phyloP scores from a whole-genome alignment of 2,888 invertebrate species.

The Brassicogethes aeneus region DNA sequence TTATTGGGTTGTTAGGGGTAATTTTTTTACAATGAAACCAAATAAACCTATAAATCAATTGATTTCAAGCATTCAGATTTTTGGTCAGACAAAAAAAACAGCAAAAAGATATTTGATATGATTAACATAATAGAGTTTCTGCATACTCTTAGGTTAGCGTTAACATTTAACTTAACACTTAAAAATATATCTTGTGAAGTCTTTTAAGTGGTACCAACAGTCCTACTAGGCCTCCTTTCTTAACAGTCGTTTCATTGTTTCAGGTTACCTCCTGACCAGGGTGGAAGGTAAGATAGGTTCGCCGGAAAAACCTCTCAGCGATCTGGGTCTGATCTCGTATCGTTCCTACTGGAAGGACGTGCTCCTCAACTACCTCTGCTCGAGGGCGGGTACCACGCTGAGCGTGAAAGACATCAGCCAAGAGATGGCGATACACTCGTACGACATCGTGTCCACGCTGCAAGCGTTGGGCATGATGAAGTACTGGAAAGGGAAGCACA shows the following conservation, averaged over 20 bases:
- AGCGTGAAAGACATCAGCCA: constrained; percentile 85
- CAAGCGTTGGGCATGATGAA: constrained; percentile 96
- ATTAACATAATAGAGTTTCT: too few relatives aligned
- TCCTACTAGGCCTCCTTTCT: too few relatives aligned
- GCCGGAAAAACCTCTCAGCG: constrained; percentile 96
- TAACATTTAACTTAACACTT: too few relatives aligned
- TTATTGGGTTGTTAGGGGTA: too few relatives aligned
- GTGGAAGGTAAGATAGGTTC: constrained; percentile 98
- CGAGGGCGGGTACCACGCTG: constrained; percentile 78
- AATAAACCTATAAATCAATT: too few relatives aligned
- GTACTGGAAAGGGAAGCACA: constrained; percentile 94
- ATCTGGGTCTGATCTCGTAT: constrained; percentile 94
- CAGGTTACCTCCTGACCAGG: constrained; percentile 92
- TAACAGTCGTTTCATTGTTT: constrained; percentile 22
- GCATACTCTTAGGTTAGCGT: too few relatives aligned
- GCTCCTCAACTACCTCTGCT: constrained; percentile 81
- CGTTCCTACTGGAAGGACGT: constrained; percentile 99
- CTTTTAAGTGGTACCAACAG: too few relatives aligned
- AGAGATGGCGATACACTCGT: constrained; percentile 93
- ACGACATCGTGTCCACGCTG: constrained; percentile 95
- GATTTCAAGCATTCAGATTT: too few relatives aligned
- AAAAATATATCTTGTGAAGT: too few relatives aligned
- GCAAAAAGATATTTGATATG: too few relatives aligned
- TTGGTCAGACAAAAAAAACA: too few relatives aligned
- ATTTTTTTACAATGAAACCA: too few relatives aligned